phyloP scores from a whole-genome alignment of 2,113 vertebrate species.

The Edolisoma coerulescens region DNA sequence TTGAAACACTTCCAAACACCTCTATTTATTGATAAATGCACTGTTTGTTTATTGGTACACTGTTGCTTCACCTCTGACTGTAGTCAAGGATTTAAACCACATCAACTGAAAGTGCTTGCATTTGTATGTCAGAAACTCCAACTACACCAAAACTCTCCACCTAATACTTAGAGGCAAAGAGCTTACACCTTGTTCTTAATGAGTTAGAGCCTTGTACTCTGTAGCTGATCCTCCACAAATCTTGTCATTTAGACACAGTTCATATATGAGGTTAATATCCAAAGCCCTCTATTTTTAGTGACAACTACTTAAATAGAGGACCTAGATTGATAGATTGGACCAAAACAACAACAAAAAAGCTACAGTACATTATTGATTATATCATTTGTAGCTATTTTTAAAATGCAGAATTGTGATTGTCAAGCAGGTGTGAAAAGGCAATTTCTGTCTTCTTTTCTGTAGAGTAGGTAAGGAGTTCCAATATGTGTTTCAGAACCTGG shows the following conservation, averaged over 20 bases:
- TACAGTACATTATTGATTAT: not conserved
- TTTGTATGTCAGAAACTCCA: not conserved
- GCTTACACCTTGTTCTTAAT: not conserved
- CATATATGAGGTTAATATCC: not conserved
- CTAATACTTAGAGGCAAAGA: not conserved
- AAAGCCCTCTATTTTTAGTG: not conserved
- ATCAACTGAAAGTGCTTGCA: not conserved
- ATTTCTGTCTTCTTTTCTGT: not conserved
- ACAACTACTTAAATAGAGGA: not conserved
- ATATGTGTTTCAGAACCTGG: not conserved
- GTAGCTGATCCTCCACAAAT: not conserved
- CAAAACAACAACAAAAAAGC: not conserved
- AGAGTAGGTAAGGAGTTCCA: not conserved
- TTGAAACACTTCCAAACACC: not conserved
- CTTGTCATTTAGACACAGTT: not conserved
- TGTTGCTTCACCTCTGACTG: not conserved
- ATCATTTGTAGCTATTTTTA: not conserved
- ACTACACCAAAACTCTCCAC: not conserved
- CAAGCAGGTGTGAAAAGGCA: not conserved
- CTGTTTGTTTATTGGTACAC: not conserved
- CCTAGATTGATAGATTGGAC: not conserved
- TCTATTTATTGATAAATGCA: not conserved
- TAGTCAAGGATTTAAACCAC: not conserved
- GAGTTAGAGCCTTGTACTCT: not conserved
- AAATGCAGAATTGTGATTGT: not conserved